Base-by-base conservation (phyloP, 2,888 invertebrate genomes). In the Neoascia interrupta region DNA sequence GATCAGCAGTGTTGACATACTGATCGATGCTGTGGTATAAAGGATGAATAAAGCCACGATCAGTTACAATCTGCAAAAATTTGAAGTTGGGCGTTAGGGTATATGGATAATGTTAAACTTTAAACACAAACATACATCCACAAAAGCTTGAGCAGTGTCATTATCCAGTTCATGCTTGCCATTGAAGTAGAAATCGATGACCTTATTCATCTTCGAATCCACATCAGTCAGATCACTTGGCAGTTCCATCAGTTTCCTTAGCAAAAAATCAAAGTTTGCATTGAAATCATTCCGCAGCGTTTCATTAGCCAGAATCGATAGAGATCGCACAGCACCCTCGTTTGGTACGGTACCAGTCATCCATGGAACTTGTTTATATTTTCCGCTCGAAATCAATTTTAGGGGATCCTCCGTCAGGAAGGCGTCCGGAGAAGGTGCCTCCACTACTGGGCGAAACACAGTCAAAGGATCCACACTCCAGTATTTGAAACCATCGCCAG, bases 381-480 rank as follows among this genome's bases (percentile, higher is more conserved):
- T 84, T 8, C 90, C 90, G n/a, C 70, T 76, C 45, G 83, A 81
- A 16, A 91, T 82, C 26, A 89, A 82, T 10, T 87, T 82, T 8
- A 84, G 53, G 0, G 91, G 91, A 60, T 89, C 84, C 58, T 85
- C 85, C 0, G 87, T 88, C 0, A 91, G 76, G 81, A 91, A 91
- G 0, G 90, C 89, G 21, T 88, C 86, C 0, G 84, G 83, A 18
- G 87, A 51, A 3, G 37, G 4, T 5, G 53, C 5, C 83, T 91
- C 91, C 4, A 89, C 84, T 0, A 90, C 90, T 0, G 90, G 88
- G 0, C 88, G 86, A 82, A 87, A 91, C 47, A 89, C 86, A 1
- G 88, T 88, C 60, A 91, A 75, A 3, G 91, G 91, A 83, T 91
- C 91, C 1, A 89, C 86, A 41, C 88, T 85, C 89, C 91, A 91